Percentiles rank a stretch among this genome's conserved stretches.
Evolutionary conservation across 1,140 invertebrate species (phyloP).

Genomic region (Grapholita molesta): DNA sequence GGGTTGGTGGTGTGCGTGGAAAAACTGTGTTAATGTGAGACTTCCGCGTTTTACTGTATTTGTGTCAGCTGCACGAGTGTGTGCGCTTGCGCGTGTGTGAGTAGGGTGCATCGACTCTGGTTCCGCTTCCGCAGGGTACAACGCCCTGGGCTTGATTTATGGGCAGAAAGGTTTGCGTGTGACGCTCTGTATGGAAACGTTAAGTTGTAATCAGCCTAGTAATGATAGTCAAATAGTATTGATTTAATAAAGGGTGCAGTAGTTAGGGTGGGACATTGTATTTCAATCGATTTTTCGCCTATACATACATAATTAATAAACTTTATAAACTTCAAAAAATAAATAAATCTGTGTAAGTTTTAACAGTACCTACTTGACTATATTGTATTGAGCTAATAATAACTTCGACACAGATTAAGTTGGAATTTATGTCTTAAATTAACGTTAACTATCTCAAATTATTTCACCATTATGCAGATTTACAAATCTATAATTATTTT

Average conservation of each 20-base stretch:
- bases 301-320: no score
- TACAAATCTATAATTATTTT: no score
- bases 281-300: not conserved
- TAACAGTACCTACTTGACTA: no score
- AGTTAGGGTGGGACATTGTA: not conserved
- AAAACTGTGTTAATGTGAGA: slow-evolving; percentile 66
- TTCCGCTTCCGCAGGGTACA: slow-evolving; percentile 68
- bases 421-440: no score
- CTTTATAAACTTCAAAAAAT: no score
- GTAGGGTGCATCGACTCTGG: slow-evolving; percentile 71
- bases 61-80: slow-evolving; percentile 51
- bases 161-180: slow-evolving; percentile 62
- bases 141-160: slow-evolving; percentile 68
- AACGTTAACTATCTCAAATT: no score
- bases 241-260: not conserved
- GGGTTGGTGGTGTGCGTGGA: slow-evolving; percentile 39
- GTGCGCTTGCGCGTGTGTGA: slow-evolving; percentile 24
- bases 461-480: no score
- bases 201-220: slow-evolving; percentile 37
- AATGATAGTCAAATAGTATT: slow-evolving; percentile 15
- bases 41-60: slow-evolving; percentile 62
- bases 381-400: no score
- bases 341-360: no score
- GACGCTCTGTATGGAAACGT: slow-evolving; percentile 54
- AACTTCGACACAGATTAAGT: no score